Base-by-base conservation (phyloP, 2,888 invertebrate genomes). In the Phorcus lineatus region DNA sequence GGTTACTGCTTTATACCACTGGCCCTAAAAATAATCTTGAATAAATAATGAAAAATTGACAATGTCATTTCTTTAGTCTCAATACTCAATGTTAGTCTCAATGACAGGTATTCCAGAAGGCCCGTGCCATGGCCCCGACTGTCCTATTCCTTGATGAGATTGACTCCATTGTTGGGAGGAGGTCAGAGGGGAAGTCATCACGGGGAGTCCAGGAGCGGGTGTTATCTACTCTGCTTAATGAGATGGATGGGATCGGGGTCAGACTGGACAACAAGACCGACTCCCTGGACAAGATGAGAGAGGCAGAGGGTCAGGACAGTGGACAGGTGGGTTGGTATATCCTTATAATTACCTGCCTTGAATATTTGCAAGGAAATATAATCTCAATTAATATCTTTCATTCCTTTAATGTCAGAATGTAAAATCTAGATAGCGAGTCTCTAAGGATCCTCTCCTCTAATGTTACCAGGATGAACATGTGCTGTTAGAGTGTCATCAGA, bases 111-210 rank as follows among this genome's bases (percentile, higher is more conserved):
- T 95, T 95, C 82, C 94, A 94, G 82, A 94, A 94, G 81, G 95
- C 95, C 0, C 92, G 95, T 77, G 94, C 94, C 82, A 94, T 94
- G 88, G 94, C 95, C 0, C 95, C 95, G 0, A 94, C 95, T 55
- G 93, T 95, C 67, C 92, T 95, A 80, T 95, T 95, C 89, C 93
- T 95, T 53, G 95, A 95, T 91, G 95, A 95, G 93, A 94, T 95
- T 79, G 94, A 94, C 82, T 91, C 93, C 13, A 90, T 94, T 57
- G 92, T 94, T 24, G 93, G 93, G 9, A 92, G 91, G 74, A 87
- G 94, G 47, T 85, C 87, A 2, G 89, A 91, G 24, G 85, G 85
- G 4, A 86, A 88, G 4, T 80, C 83, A 7, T 81, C 84, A 7
- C 83, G 86, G 11, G 94, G 94, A 76, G 94, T 95, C 0, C 95